Evolutionary conservation across 2,797 vertebrate species (phyloP), one percentile per base, ranked within the genome.

Genomic region (Ibycter americanus): DNA sequence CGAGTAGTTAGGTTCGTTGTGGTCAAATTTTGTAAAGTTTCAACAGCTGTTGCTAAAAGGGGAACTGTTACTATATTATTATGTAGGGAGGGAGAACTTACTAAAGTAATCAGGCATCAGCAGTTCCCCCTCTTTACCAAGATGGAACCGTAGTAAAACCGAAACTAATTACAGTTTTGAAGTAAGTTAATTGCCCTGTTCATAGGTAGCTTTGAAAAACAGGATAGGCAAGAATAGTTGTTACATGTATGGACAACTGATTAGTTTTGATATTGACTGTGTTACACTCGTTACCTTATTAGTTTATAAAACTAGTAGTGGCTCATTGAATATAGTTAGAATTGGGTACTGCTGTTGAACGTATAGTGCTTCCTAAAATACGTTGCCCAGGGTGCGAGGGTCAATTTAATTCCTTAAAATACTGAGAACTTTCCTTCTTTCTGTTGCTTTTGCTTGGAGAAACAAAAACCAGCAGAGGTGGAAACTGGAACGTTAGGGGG

Each of bases 331-430:
- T 22, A 25, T 62, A 42, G 42, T 6, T 32, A 21, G 58, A 72
- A 27, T 55, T 71, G 55, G 6, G 7, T 79, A 32, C 66, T 83
- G 59, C 42, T 87, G 29, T 13, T 91, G 31, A 89, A 34, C 17
- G 1, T 83, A 54, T 81, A 23, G 6, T 62, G 72, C 25, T 90
- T 82, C 54, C 72, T 91, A 11, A 86, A 95, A 83, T n/a, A n/a
- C 4, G 4, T 61, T 74, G n/a, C 16, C 11, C 15, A 7, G 51
- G 36, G 15, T n/a, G 14, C 0, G 0, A 62, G 14, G 32, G 34
- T 66, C 46, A 77, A 71, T 67, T 26, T 12, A 47, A 55, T 92
- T 77, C 71, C 31, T 47, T 80, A 31, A 92, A 70, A 47, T 40
- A 46, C 3, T 8, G 11, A 38, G 21, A 66, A 55, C 16, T 29